Conservation (phyloP, 1,140 invertebrate species). For the Drosophila carrolli region DNA sequence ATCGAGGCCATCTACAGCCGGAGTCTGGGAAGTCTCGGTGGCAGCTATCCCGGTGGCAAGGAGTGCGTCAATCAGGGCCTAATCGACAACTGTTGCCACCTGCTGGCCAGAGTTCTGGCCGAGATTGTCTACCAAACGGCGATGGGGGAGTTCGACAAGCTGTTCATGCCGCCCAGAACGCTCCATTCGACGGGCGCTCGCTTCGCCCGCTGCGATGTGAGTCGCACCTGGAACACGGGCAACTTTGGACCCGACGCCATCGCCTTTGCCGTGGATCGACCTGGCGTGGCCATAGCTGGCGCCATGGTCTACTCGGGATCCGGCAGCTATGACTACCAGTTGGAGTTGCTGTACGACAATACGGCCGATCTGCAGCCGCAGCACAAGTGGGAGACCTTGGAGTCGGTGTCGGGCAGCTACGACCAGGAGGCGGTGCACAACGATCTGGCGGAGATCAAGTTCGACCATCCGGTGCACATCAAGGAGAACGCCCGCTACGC, state of each 20-base stretch:
- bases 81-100: conserved; percentile 93
- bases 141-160: conserved; percentile 86
- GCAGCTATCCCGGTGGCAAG: conserved; percentile 47
- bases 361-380: conserved; percentile 85
- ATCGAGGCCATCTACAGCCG: conserved; percentile 84
- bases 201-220: conserved; percentile 95
- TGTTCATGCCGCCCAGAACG: conserved; percentile 86
- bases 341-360: conserved; percentile 95
- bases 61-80: conserved; percentile 85
- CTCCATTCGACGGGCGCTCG: conserved; percentile 94
- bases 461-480: conserved; percentile 93
- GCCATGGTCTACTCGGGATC: conserved; percentile 94
- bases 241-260: conserved; percentile 98
- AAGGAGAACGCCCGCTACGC: conserved; percentile 97
- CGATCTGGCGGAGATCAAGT: conserved; percentile 95
- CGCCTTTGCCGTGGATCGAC: conserved; percentile 95
- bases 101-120: conserved; percentile 93
- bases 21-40: conserved; percentile 55
- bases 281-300: conserved; percentile 95
- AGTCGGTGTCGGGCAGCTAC: conserved; percentile 78
- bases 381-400: conserved; percentile 83
- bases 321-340: conserved; percentile 94
- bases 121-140: conserved; percentile 92
- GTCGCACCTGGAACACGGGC: conserved; percentile 97
- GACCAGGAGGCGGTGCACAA: conserved; percentile 87